Base-by-base conservation (phyloP, 2,797 vertebrate species). In the Onychomys arenicola region DNA sequence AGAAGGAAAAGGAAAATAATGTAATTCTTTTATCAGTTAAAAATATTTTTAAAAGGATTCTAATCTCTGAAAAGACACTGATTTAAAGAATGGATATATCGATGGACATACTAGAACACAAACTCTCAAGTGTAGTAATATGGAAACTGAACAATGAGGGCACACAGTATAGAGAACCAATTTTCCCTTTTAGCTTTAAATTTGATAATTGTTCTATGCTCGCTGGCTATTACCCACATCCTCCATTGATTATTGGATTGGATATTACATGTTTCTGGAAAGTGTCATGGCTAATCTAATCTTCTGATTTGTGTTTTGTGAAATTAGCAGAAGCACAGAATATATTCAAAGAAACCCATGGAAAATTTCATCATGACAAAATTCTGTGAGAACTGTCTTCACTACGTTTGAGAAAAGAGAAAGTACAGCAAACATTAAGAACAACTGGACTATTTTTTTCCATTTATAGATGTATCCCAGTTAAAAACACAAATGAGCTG, bases 31-130 rank as follows among this genome's bases (percentile, higher is more conserved):
- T 67, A n/a, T 49, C 43, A 67, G 43, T 67, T 49, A 67, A 67
- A 65, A 23, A 85, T 65, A 46, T 7, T 65, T 69, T 34, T 32
- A 65, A 32, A 34, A 83, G 84, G 13, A 95, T 43, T 13, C 3
- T 27, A 25, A 11, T 55, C 67, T 23, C 17, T 32, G 69, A 59
- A 27, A 23, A 2, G 55, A 55, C 14, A 75, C 17, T 11, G 34
- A 17, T 73, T 94, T 96, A 49, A 16, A 86, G 88, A 82, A 76
- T 65, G 21, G 21, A 10, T 16, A 71, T 92, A 67, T 69, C 63
- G 17, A 69, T 89, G 29, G n/a, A 37, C 9, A 92, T 63, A 65
- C 13, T 43, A 89, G 34, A 65, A 89, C 82, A 78, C 2, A 89
- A 34, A 49, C 7, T n/a, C 69, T 13, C 37, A 32, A 82, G 57